Evolutionary conservation across 2,797 vertebrate species (phyloP).

Genomic region (Eulemur coronatus): DNA sequence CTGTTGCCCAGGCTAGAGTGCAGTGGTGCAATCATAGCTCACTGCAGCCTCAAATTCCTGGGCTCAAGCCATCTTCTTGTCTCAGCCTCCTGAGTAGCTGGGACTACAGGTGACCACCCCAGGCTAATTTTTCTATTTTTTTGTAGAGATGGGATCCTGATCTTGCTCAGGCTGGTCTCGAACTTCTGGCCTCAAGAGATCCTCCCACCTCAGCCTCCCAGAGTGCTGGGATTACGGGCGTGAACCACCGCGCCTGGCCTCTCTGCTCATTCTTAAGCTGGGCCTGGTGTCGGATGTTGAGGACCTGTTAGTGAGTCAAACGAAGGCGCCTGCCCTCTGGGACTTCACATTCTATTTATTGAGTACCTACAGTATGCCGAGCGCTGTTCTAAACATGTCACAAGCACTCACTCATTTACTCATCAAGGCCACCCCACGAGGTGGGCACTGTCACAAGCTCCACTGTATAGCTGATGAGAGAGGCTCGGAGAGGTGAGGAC

Average conservation of each 20-base stretch:
- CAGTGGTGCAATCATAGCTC: not conserved
- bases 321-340: too few relatives aligned
- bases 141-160: too few relatives aligned
- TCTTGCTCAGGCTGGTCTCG: too few relatives aligned
- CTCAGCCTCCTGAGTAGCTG: not conserved
- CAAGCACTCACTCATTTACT: not conserved
- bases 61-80: not conserved
- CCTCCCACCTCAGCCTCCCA: too few relatives aligned
- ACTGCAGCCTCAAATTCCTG: not conserved
- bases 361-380: not conserved
- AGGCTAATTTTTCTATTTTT: not conserved
- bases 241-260: rapidly evolving
- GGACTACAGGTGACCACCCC: not conserved
- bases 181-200: too few relatives aligned
- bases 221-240: too few relatives aligned
- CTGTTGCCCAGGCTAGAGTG: rapidly evolving
- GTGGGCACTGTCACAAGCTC: not conserved
- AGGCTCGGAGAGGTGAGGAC: not conserved
- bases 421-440: not conserved
- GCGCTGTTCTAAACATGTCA: not conserved
- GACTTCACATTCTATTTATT: too few relatives aligned
- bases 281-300: not conserved
- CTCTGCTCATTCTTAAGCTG: not conserved
- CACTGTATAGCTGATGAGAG: too few relatives aligned
- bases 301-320: not conserved